Evolutionary conservation across 53 echinoderm and acorn worm genomes (phyloP), one percentile per base, ranked within the genome.

Genomic region (Actinopyga echinites): DNA sequence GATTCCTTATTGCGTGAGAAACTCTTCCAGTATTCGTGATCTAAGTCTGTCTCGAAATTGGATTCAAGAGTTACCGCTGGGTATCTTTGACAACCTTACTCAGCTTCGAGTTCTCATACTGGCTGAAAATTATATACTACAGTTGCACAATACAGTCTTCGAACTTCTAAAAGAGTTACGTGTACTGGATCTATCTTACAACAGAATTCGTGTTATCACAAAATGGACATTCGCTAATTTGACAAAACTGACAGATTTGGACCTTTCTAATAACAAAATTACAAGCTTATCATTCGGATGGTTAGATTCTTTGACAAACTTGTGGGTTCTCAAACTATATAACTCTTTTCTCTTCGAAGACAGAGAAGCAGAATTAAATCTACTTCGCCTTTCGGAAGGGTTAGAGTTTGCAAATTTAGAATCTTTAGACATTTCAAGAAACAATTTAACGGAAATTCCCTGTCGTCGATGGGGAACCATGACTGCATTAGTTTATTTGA

Each of bases 211-310:
- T 9, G 20, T 79, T 5, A 80, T 95, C 30, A 69, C 79, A 21
- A 86, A 83, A 22, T 38, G 25, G 28, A 93, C 86, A 9, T 95
- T 95, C 57, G 74, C 64, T 30, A 58, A 69, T 44, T 73, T 90
- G 68, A 82, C 86, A n/a, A 59, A 75, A 26, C 69, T 95, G 37
- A 93, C 92, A 33, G 95, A 95, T 45, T 83, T 95, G 13, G 79
- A 90, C 30, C 80, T 95, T 6, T 88, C 92, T 25, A 23, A 78
- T 19, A 95, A 95, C 32, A 25, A 49, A 12, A 88, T 95, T 12
- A 64, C 75, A 62, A n/a, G 42, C 52, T 57, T 95, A 63, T 78
- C 80, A 17, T 80, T 69, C 1, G 81, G 86, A 33, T 95, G 95
- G 95, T 79, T 90, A 69, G 73, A 83, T 35, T 81, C 65, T 29